Evolutionary conservation across 92 coral and sea anemone species (phyloP).

Genomic region (Phenganax stokvisi): DNA sequence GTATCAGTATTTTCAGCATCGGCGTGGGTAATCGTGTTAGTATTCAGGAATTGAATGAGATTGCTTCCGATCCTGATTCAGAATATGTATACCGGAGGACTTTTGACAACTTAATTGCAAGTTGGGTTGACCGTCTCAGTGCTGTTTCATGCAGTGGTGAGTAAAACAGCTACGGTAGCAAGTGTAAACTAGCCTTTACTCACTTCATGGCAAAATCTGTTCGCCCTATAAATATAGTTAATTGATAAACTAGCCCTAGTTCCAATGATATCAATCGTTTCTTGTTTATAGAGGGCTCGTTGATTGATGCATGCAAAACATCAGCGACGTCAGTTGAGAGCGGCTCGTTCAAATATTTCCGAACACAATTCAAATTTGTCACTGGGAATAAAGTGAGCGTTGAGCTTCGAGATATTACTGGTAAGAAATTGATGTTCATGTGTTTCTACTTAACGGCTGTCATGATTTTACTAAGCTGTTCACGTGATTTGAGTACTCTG

Average conservation of each 20-base stretch:
- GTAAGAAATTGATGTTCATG: constrained; percentile 29
- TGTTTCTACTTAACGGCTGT: not conserved
- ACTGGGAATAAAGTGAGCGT: constrained; percentile 59
- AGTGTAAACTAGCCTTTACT: not conserved
- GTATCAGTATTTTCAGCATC: constrained; percentile 12
- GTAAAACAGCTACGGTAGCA: constrained; percentile 8
- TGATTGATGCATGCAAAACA: constrained; percentile 68
- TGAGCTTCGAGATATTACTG: constrained; percentile 71
- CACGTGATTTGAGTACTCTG: too few species aligned
- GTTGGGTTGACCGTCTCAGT: constrained; percentile 88
- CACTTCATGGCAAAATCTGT: not conserved
- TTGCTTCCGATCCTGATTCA: constrained; percentile 22
- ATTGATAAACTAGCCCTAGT: not conserved
- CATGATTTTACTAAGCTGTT: too few species aligned
- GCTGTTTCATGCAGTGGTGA: constrained; percentile 93
- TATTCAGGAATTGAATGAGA: not conserved
- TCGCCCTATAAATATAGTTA: not conserved
- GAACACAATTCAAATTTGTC: constrained; percentile 57
- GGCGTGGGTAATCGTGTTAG: constrained; percentile 11
- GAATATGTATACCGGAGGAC: constrained; percentile 13
- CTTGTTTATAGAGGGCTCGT: constrained; percentile 66
- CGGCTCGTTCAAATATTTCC: constrained; percentile 82
- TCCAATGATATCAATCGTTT: not conserved
- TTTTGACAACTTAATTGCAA: constrained; percentile 25
- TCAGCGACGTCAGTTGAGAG: constrained; percentile 80